Evolutionary conservation across 1,140 invertebrate genomes (phyloP), one percentile per base, ranked within the genome.

Genomic region (Leptopilina boulardi): DNA sequence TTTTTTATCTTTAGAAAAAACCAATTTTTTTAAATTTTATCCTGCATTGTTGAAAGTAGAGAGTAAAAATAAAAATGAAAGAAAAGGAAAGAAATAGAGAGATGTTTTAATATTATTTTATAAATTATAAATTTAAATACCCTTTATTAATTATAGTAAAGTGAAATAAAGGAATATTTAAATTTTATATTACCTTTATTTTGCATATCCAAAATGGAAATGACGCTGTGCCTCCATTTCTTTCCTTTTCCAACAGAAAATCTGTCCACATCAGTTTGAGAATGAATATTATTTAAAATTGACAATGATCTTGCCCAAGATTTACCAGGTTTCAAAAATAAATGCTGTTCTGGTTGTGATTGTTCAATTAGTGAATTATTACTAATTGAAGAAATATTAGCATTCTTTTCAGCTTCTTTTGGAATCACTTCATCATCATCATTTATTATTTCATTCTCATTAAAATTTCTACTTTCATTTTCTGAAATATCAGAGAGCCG

Each of bases 301-400:
- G 90, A 89, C n/a, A 91, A 77, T 19, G 90, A 91, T 80, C 90
- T 87, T 11, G 87, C 80, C 89, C 89, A 91, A 11, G 79, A 85
- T 77, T 91, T 91, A 1, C 89, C 88, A 11, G 90, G 86, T 73
- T 88, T 89, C 10, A 91, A 78, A 66, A 84, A 87, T 26, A 91
- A n/a, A 11, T 47, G 54, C 41, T 82, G 81, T n/a, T 78, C 70
- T 30, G 23, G 18, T 34, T 34, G 30, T 44, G 6, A 1, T 42
- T 66, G 11, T 38, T 74, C 26, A 13, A 34, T 38, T 71, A 54
- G n/a, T 56, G 21, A 44, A 26, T 41, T 21, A 75, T 74, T 73
- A 23, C 8, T 77, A n/a, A 5, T 44, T 44, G 4, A 54, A 18
- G 47, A 70, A 54, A 54, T n/a, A 6, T 38, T 9, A 30, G 26